These are phyloP conservation scores for Ancistrus triradiatus DNA, from an alignment of 2,113 vertebrate genomes.

Conservation along the genomic window DNA sequence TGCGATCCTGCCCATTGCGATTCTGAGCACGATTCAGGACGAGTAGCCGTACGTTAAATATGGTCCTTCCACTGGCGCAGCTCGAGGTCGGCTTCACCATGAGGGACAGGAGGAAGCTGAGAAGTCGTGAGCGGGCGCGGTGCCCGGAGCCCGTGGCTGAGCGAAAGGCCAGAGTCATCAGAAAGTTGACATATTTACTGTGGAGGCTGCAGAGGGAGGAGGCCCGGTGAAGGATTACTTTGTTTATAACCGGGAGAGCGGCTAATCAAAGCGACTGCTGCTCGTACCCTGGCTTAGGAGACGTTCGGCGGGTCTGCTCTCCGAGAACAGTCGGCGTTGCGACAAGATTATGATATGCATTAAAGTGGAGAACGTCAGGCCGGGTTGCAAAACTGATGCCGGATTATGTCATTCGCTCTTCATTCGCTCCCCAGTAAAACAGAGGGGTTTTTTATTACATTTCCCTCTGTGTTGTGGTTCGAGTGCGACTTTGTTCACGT, in stretches of 20 bases:
- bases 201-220: slow-evolving; percentile 49
- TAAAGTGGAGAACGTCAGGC: too few relatives aligned
- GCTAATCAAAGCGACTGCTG: slow-evolving; percentile 63
- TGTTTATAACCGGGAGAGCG: slow-evolving; percentile 61
- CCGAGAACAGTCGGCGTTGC: too few relatives aligned
- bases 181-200: slow-evolving; percentile 73
- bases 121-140: slow-evolving; percentile 44
- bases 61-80: slow-evolving; percentile 63
- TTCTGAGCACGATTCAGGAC: slow-evolving; percentile 61
- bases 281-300: too few relatives aligned
- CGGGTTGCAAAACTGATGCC: too few relatives aligned
- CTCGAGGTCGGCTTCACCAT: slow-evolving; percentile 61
- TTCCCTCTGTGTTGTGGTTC: too few relatives aligned
- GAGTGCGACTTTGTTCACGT: too few relatives aligned
- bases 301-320: too few relatives aligned
- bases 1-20: slow-evolving; percentile 59
- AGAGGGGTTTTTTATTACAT: too few relatives aligned
- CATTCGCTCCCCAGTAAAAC: too few relatives aligned
- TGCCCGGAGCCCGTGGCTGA: slow-evolving; percentile 63
- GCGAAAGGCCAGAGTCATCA: slow-evolving; percentile 71
- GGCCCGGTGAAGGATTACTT: slow-evolving; percentile 56
- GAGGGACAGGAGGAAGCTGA: slow-evolving; percentile 50
- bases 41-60: slow-evolving; percentile 68
- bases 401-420: too few relatives aligned
- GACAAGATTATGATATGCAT: too few relatives aligned